Base-by-base conservation (phyloP, 2,797 vertebrate species). In the Galago senegalensis region DNA sequence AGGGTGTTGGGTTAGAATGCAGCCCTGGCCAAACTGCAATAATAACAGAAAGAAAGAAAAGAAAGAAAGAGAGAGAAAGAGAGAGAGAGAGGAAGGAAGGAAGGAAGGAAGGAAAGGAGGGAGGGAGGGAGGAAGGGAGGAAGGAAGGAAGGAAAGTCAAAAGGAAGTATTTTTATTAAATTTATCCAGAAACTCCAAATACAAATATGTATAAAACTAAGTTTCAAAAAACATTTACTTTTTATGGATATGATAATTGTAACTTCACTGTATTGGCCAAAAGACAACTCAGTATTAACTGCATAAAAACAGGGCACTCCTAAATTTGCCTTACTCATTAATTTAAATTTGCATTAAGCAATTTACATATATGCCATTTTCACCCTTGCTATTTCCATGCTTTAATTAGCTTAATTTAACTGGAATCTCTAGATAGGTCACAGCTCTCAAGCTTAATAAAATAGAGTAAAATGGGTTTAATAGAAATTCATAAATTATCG, bases 401-500 rank as follows among this genome's bases (percentile, higher is more conserved):
- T 97, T 98, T 97, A 98, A 98, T 98, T 98, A 98, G 84, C 87
- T 97, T 98, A 98, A 98, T 98, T 98, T 98, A 97, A 96, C 89
- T 96, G 96, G 95, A 98, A 97, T 98, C 96, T 98, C 97, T 96
- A 98, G 98, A 98, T 97, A 98, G 98, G 96, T 98, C 98, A 98
- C 91, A 98, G 95, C 97, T 98, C 95, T 98, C 97, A 97, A 98
- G 88, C 98, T 98, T 98, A 98, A 98, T 98, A 98, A 98, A 98
- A 97, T 96, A 80, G 96, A 98, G 76, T 95, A 93, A 97, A 98
- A 97, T 23, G 89, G 65, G 27, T 95, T 98, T 98, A 96, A 98
- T 95, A 98, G 93, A 97, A 98, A 98, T 97, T 98, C 95, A 97
- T 98, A 98, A 98, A 97, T 98, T 97, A 98, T 94, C 60, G n/a